A percentile compares a stretch with the other conserved stretches of the same genome.
These are phyloP conservation scores for Agrilus biguttatus DNA, from an alignment of 2,888 invertebrate species.

Conservation along the genomic window DNA sequence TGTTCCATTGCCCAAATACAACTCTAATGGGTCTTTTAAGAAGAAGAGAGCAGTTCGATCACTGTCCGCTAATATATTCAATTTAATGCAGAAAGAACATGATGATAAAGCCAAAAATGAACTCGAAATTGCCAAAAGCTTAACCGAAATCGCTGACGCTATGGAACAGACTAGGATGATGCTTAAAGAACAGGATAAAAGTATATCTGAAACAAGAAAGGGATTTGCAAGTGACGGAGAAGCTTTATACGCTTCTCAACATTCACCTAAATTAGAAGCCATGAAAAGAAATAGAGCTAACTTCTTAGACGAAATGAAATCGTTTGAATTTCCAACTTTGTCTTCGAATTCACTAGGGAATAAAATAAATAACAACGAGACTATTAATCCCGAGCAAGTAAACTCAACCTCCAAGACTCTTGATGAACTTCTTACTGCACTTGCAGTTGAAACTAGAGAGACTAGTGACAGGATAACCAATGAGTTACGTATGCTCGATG, in stretches of 20 bases:
- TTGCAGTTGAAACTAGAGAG: conserved; percentile 62
- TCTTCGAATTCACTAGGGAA: conserved; percentile 2
- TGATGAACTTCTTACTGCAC: conserved; percentile 57
- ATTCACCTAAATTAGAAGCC: conserved; percentile 13
- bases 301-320: conserved; percentile 24
- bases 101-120: conserved; percentile 23
- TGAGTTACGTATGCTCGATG: conserved; percentile 33
- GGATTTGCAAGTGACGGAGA: conserved; percentile 30
- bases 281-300: conserved; percentile 25
- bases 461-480: conserved; percentile 49
- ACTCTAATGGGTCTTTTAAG: conserved; percentile 33
- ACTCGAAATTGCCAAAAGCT: conserved; percentile 17
- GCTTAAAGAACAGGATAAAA: conserved; percentile 28
- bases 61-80: conserved; percentile 70
- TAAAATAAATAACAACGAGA: conserved; percentile 2
- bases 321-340: conserved; percentile 10
- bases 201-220: conserved; percentile 22
- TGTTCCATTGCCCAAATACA: background rate
- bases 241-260: conserved; percentile 11
- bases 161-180: conserved; percentile 32
- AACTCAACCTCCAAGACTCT: conserved; percentile 26
- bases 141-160: conserved; percentile 31
- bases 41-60: conserved; percentile 72
- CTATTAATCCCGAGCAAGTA: background rate
- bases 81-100: conserved; percentile 50